Conservation (phyloP, 2,113 vertebrate species). For the Fregata magnificens region DNA sequence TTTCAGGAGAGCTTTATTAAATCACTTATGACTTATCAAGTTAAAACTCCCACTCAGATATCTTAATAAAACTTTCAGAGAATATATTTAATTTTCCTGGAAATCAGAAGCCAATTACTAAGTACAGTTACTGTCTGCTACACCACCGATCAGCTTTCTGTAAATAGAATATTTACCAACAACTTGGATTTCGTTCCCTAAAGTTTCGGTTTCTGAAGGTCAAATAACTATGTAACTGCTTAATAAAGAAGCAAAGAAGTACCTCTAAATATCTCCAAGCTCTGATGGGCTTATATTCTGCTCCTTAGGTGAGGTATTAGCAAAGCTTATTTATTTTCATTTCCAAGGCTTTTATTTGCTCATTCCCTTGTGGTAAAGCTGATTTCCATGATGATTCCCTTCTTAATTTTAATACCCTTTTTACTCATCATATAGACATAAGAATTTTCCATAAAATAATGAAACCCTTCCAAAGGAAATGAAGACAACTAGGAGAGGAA, state of each 20-base stretch:
- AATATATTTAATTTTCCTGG: conserved; percentile 74
- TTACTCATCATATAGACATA: conserved; percentile 98
- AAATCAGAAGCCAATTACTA: conserved; percentile 69
- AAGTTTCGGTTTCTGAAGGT: conserved; percentile 87
- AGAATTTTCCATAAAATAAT: conserved; percentile 90
- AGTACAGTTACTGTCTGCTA: conserved; percentile 44
- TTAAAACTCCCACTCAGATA: conserved; percentile 66
- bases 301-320: conserved; percentile 99
- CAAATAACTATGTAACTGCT: conserved; percentile 86
- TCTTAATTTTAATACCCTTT: conserved; percentile 99
- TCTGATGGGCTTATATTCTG: conserved; percentile 81
- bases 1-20: conserved; percentile 71
- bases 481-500: conserved; percentile 86
- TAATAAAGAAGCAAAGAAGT: conserved; percentile 85
- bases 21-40: conserved; percentile 73
- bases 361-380: conserved; percentile 93
- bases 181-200: conserved; percentile 72
- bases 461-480: conserved; percentile 86
- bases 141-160: conserved; percentile 47
- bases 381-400: conserved; percentile 98
- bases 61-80: conserved; percentile 74
- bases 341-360: conserved; percentile 95
- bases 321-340: conserved; percentile 99
- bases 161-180: conserved; percentile 70
- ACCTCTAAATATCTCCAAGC: conserved; percentile 79